These are phyloP conservation scores for Poeciliopsis retropinna DNA, from an alignment of 2,113 vertebrate genomes.

Conservation along the genomic window DNA sequence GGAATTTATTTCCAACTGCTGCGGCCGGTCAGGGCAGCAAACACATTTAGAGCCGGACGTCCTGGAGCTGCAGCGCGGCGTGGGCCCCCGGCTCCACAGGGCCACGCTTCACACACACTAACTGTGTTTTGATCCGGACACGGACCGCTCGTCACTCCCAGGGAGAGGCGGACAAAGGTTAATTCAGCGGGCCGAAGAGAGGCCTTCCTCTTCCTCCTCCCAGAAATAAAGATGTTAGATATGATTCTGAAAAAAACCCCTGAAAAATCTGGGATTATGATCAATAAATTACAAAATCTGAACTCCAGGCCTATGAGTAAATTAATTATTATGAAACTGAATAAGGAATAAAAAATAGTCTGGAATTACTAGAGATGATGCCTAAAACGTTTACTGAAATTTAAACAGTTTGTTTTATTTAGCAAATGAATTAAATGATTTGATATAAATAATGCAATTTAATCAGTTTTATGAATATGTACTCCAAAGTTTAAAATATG, in stretches of 20 bases:
- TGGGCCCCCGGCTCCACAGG: conserved; percentile 64
- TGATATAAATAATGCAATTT: not conserved
- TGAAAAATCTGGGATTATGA: not conserved
- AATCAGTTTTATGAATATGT: not conserved
- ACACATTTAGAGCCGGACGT: conserved; percentile 46
- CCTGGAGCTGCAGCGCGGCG: conserved; percentile 22
- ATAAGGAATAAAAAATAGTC: not conserved
- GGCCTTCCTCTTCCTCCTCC: conserved; percentile 56
- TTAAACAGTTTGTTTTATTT: too few relatives aligned
- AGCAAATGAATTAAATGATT: not conserved
- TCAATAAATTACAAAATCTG: too few relatives aligned
- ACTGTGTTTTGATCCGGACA: conserved; percentile 93
- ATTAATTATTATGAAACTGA: not conserved
- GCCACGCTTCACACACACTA: conserved; percentile 88
- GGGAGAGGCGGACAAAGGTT: conserved; percentile 89
- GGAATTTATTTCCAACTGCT: conserved; percentile 45
- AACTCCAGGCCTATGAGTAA: not conserved
- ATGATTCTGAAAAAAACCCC: not conserved
- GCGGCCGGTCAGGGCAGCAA: conserved; percentile 24
- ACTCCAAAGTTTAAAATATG: too few relatives aligned
- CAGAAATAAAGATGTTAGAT: not conserved
- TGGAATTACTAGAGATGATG: too few relatives aligned
- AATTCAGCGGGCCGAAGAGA: conserved; percentile 82
- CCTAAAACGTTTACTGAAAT: too few relatives aligned
- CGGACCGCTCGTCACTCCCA: conserved; percentile 87